phyloP scores from a whole-genome alignment of 35 echinoderm and acorn worm genomes.

The Lytechinus variegatus region DNA sequence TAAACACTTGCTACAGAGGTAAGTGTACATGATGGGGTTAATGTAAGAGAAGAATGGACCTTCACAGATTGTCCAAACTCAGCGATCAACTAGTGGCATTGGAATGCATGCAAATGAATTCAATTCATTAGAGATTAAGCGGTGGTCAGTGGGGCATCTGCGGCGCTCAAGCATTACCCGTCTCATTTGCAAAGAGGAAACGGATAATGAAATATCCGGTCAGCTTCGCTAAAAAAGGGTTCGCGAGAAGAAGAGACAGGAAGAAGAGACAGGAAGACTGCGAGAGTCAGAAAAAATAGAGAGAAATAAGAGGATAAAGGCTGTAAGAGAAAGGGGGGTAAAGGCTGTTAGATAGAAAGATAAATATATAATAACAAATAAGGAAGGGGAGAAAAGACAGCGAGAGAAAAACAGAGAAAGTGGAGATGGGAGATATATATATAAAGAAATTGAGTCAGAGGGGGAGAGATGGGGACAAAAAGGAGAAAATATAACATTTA shows the following conservation, averaged over 20 bases:
- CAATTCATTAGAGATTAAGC: conserved; percentile 16
- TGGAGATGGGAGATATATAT: too few relatives aligned
- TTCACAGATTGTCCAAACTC: neutral
- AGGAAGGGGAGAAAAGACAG: neutral
- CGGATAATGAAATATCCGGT: conserved; percentile 36
- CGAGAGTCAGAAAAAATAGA: neutral
- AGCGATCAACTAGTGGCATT: neutral
- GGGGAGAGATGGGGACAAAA: too few relatives aligned
- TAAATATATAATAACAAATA: too few relatives aligned
- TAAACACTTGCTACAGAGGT: too few relatives aligned
- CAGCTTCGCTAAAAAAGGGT: neutral
- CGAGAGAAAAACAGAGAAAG: too few relatives aligned
- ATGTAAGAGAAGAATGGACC: neutral
- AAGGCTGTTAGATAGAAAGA: too few relatives aligned
- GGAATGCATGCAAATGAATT: conserved; percentile 19
- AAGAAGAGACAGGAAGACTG: neutral
- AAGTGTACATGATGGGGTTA: neutral
- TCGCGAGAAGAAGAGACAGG: too few relatives aligned
- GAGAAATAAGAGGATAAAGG: neutral
- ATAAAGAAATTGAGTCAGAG: too few relatives aligned
- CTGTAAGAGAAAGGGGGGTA: too few relatives aligned
- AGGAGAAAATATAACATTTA: too few relatives aligned
- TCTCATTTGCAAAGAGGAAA: neutral
- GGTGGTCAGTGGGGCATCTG: neutral
- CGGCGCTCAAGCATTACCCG: neutral